Percentiles rank a stretch among this genome's conserved stretches.
These are phyloP conservation scores for Aulostomus chinensis DNA, from an alignment of 2,797 vertebrate species.

Conservation along the genomic window DNA sequence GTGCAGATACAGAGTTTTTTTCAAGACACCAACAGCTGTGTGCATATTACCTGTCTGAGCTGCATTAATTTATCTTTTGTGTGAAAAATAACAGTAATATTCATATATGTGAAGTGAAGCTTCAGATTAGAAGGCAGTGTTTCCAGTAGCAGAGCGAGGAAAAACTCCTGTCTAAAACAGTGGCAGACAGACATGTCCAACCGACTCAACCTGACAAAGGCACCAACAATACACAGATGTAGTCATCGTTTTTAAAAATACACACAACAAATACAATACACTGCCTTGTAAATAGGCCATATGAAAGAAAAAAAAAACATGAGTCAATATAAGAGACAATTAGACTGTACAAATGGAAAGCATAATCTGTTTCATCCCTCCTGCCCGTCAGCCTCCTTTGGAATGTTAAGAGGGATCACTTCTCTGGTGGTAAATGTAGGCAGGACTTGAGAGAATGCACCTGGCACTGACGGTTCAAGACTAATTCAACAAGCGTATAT, in stretches of 20 bases:
- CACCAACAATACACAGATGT: constrained; percentile 77
- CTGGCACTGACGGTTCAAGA: constrained; percentile 60
- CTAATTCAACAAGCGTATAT: constrained; percentile 26
- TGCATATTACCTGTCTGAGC: constrained; percentile 38
- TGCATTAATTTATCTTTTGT: constrained; percentile 25
- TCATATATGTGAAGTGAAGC: constrained; percentile 15
- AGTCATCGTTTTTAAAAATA: constrained; percentile 58
- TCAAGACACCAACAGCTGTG: constrained; percentile 38
- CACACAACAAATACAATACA: constrained; percentile 70
- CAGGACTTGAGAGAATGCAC: constrained; percentile 59
- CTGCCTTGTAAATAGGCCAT: constrained; percentile 62
- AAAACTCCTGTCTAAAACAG: constrained; percentile 46
- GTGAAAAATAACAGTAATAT: constrained; percentile 19
- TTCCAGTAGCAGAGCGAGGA: constrained; percentile 59
- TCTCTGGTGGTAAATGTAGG: constrained; percentile 47
- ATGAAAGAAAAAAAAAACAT: constrained; percentile 45
- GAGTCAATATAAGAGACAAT: constrained; percentile 51
- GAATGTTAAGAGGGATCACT: constrained; percentile 56
- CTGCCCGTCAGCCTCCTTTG: constrained; percentile 49
- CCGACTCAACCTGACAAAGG: constrained; percentile 73
- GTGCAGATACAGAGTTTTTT: constrained; percentile 26
- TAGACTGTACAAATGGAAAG: constrained; percentile 63
- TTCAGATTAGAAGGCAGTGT: constrained; percentile 58
- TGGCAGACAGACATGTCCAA: constrained; percentile 66
- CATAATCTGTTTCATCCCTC: constrained; percentile 40